Conservation (phyloP, 2,888 invertebrate genomes). For the Galerucella pusilla region DNA sequence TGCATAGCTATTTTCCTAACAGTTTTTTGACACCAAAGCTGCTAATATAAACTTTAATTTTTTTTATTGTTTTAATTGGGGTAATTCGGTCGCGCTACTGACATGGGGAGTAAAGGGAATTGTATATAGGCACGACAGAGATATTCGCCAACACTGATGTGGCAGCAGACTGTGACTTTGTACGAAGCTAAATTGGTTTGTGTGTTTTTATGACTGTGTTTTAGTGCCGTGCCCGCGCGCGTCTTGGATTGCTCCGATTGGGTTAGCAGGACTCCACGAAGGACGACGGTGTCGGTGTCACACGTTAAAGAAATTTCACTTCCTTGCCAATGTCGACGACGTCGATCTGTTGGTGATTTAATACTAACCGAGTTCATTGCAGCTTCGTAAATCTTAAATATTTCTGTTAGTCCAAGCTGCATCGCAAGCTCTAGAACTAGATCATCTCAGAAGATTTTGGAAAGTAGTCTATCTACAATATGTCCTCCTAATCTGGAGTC, state of each 20-base stretch:
- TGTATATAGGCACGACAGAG: constrained; percentile 41
- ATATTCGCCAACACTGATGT: constrained; percentile 47
- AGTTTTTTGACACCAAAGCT: too few relatives aligned
- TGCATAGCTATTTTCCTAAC: too few relatives aligned
- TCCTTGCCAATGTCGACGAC: background rate
- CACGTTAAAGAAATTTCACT: constrained; percentile 32
- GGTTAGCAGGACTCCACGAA: constrained; percentile 57
- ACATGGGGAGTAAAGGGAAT: constrained; percentile 33
- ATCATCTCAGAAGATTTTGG: too few relatives aligned
- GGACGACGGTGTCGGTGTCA: constrained; percentile 61
- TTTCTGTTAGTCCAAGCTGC: too few relatives aligned
- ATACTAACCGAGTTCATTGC: too few relatives aligned
- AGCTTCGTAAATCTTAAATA: too few relatives aligned
- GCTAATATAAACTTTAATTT: too few relatives aligned
- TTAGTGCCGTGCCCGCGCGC: constrained; percentile 66
- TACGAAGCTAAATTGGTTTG: constrained; percentile 65
- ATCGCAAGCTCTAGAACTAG: too few relatives aligned
- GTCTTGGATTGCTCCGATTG: constrained; percentile 65
- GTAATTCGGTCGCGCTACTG: background rate
- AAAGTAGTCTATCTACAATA: too few relatives aligned
- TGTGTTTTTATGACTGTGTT: constrained; percentile 67
- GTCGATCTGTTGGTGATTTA: too few relatives aligned
- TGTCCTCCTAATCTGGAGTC: too few relatives aligned
- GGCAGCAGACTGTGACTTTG: constrained; percentile 63
- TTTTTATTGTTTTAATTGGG: background rate